Base-by-base conservation (phyloP, 2,888 invertebrate species). In the Zele albiditarsus region DNA sequence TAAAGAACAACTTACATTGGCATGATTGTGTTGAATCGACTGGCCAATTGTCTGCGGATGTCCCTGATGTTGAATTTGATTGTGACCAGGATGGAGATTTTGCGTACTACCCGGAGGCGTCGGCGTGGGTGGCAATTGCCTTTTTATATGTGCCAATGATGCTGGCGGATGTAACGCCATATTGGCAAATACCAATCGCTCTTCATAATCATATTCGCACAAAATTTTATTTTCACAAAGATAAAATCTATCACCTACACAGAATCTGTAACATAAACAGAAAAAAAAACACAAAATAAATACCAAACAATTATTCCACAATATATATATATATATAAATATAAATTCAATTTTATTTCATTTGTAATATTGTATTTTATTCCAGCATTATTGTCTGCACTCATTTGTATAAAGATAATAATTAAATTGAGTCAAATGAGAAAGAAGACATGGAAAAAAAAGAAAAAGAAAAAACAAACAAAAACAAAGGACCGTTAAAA, bases 141-240 rank as follows among this genome's bases (percentile, higher is more conserved):
- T 90, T 88, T 95, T 95, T 75, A 95, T 91, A 85, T 96, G 96
- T 63, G 96, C 94, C 76, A 96, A 91, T 77, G 95, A 95, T 62
- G 90, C 89, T 3, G 92, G 94, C 76, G 97, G 96, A 89, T 96
- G 96, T 91, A 96, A 95, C 65, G 96, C 95, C 96, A 98, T 96
- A 88, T 96, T 97, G 79, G 98, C 97, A 89, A 98, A 98, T 80
- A 98, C 96, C 90, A 97, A 92, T 82, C 98, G 92, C 90, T 98
- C 98, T 88, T 98, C 98, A 89, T 98, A 98, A 90, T 98, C 98
- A 89, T 98, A 98, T 90, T 98, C 98, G 91, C 98, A 98, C 71
- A 98, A 93, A 82, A 98, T 98, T 92, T 98, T 97, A 91, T 98
- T 98, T 90, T 98, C 98, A 91, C 97, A 97, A 84, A 98, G 91